Conservation (phyloP, 2,888 invertebrate genomes). For the Baronia brevicornis region DNA sequence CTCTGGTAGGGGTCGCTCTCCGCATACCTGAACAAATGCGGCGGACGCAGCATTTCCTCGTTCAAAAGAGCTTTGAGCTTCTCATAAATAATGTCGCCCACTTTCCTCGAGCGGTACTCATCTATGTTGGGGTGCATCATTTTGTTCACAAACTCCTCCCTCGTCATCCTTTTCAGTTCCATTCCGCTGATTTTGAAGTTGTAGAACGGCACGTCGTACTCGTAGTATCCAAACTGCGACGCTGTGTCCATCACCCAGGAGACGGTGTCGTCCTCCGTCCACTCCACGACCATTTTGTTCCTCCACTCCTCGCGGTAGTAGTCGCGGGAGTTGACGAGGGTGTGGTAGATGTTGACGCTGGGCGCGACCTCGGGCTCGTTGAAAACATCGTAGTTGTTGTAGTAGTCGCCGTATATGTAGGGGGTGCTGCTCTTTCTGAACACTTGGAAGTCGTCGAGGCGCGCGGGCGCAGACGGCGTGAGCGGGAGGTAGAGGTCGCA, state of each 20-base stretch:
- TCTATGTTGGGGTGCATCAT: constrained; percentile 50
- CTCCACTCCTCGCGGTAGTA: constrained; percentile 68
- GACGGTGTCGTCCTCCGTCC: constrained; percentile 75
- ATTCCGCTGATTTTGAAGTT: constrained; percentile 57
- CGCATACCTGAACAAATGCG: constrained; percentile 49
- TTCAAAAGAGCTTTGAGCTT: constrained; percentile 49
- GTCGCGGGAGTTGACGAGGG: constrained; percentile 50
- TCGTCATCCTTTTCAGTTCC: constrained; percentile 48
- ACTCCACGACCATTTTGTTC: constrained; percentile 66
- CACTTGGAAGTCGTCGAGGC: constrained; percentile 66
- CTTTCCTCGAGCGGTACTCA: constrained; percentile 36
- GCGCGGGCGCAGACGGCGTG: constrained; percentile 52
- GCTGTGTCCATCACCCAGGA: constrained; percentile 70
- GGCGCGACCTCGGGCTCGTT: constrained; percentile 53
- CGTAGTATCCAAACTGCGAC: constrained; percentile 48
- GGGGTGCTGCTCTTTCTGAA: constrained; percentile 60
- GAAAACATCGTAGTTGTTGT: constrained; percentile 52
- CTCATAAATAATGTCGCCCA: constrained; percentile 52
- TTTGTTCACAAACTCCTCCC: constrained; percentile 51
- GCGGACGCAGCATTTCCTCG: constrained; percentile 47
- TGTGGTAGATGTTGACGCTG: constrained; percentile 56
- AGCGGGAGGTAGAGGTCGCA: constrained; percentile 54
- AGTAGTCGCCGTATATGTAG: constrained; percentile 57
- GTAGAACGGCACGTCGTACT: constrained; percentile 57
- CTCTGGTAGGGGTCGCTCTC: constrained; percentile 47